Conservation (phyloP, 1,140 invertebrate genomes). For the Prorops nasuta region DNA sequence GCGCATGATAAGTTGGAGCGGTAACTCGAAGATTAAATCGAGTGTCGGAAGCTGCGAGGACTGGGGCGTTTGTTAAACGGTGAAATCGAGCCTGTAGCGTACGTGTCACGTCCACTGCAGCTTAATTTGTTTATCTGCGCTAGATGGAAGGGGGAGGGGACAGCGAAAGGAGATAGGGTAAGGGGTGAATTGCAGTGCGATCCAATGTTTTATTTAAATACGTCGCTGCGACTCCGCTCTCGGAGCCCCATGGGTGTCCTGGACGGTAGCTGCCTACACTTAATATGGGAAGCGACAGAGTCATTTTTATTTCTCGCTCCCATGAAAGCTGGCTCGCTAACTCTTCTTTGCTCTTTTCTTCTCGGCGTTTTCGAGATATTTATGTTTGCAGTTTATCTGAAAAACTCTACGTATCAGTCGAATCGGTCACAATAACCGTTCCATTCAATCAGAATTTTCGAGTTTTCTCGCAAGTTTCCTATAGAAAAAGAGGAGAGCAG, state of each 20-base stretch:
- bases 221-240: constrained; percentile 37
- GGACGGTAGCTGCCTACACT: constrained; percentile 41
- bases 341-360: constrained; percentile 20
- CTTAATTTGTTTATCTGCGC: constrained; percentile 43
- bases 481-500: too few relatives aligned
- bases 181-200: constrained; percentile 34
- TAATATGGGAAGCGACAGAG: constrained; percentile 43
- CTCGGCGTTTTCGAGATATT: constrained; percentile 9
- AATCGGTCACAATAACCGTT: too few relatives aligned
- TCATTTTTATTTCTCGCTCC: constrained; percentile 43
- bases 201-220: constrained; percentile 47
- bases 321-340: constrained; percentile 21
- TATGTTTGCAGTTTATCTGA: constrained; percentile 2
- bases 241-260: constrained; percentile 38
- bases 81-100: constrained; percentile 1
- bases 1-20: not conserved
- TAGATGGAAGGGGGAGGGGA: constrained; percentile 7
- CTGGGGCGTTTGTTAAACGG: constrained; percentile 26
- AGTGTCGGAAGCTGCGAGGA: constrained; percentile 19
- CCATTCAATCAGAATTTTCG: too few relatives aligned
- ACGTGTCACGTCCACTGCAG: constrained; percentile 29
- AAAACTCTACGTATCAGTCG: too few relatives aligned
- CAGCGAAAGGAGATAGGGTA: constrained; percentile 17
- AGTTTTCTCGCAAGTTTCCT: too few relatives aligned
- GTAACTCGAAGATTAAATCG: constrained; percentile 17